Base-by-base conservation (phyloP, 2,888 invertebrate genomes). In the Pherbina coryleti region DNA sequence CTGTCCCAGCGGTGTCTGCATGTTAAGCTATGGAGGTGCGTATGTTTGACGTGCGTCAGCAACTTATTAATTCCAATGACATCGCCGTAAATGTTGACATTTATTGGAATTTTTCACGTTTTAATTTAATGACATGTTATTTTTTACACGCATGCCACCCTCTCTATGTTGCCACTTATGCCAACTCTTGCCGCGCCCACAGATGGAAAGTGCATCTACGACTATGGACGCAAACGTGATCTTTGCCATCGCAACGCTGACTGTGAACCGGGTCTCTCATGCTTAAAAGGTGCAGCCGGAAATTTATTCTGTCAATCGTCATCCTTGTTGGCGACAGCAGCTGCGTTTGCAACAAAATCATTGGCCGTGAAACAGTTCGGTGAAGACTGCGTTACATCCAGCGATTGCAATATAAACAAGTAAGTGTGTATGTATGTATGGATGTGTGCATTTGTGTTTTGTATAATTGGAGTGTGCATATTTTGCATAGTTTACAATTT, bases 211-310 rank as follows among this genome's bases (percentile, higher is more conserved):
- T 95, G 95, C 87, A 88, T 94, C 74, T 93, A 92, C 84, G 91
- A 92, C 2, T 93, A 93, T 77, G 96, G 95, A 0, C 91, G 95
- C 28, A 94, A 95, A 83, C 93, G 96, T 0, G 96, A 96, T 87
- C 92, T 95, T 9, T 97, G 96, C 79, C 93, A 94, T 85, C 91
- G 94, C 70, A 96, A 96, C 90, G 94, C 93, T 84, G 96, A 97
- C 87, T 97, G 96, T 82, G 95, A 95, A 84, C 93, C 95, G 67
- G 96, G 96, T 67, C 91, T 96, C 55, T 91, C 95, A 82, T 97
- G 96, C 90, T 93, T 94, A 80, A 82, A 84, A 0, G 92, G 93
- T 4, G 85, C 87, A 22, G 90, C 90, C 73, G 92, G 91, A 74
- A 91, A 92, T 34, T 93, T 95, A 87, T 94, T 95, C 3, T 97